Conservation (phyloP, 2,113 vertebrate genomes). For the Epinephelus moara region DNA sequence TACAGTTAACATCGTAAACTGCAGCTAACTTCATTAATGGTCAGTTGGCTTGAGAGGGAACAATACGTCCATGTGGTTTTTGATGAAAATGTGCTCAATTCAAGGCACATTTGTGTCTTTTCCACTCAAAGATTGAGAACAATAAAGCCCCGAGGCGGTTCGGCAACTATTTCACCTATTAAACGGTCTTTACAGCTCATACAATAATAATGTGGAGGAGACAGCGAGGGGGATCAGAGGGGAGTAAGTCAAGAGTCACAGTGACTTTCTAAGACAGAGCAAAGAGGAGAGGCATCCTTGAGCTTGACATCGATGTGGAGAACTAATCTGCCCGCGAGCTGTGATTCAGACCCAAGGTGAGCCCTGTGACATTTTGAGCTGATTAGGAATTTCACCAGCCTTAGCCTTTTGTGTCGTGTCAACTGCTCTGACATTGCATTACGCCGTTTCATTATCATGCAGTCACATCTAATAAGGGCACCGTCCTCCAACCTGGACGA, state of each 20-base stretch:
- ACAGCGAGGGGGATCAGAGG: neutral
- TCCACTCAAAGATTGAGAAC: neutral
- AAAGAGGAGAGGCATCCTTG: constrained; percentile 64
- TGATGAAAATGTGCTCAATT: neutral
- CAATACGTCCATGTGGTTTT: neutral
- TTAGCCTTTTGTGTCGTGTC: constrained; percentile 80
- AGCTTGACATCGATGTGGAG: constrained; percentile 59
- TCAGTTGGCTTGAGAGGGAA: neutral
- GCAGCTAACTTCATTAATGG: neutral
- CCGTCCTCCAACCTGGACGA: constrained; percentile 64
- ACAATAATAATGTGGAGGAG: constrained; percentile 23
- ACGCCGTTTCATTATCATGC: constrained; percentile 82
- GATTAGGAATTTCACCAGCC: constrained; percentile 81
- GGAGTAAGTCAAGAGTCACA: constrained; percentile 37
- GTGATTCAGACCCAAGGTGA: constrained; percentile 78
- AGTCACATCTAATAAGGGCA: constrained; percentile 81
- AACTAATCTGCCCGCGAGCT: constrained; percentile 66
- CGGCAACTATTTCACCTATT: neutral
- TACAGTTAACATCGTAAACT: neutral
- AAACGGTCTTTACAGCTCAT: neutral
- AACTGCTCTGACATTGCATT: constrained; percentile 82
- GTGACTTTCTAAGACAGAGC: constrained; percentile 48
- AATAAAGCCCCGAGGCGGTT: neutral
- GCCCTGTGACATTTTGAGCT: constrained; percentile 82
- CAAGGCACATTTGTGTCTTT: neutral